Evolutionary conservation across 2,797 vertebrate species (phyloP), one percentile per base, ranked within the genome.

Genomic region (Molossus alvarezi): DNA sequence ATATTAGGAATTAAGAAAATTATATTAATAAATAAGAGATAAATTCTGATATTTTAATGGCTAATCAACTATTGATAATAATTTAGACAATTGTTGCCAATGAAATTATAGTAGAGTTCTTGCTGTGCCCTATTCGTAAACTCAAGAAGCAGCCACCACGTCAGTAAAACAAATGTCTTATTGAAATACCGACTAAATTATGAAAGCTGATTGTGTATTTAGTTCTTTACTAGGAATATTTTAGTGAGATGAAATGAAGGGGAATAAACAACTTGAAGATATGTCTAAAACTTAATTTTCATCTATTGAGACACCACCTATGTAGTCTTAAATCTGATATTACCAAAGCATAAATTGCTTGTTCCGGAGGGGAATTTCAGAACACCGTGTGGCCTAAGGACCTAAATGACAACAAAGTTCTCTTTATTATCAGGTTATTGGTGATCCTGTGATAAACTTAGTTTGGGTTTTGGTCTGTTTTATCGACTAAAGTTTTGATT

Each of bases 1-100:
- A 97, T 95, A 97, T 91, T 97, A 67, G 64, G 17, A 17, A 45
- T 86, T 67, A 90, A 73, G 29, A 89, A 88, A 79, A 71, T 27
- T 53, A 13, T 75, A 83, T 51, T 89, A 9, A 33, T 91, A 90
- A 91, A 33, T 89, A 79, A 65, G n/a, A 79, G 17, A 84, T 71
- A 48, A 71, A 82, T 77, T 94, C 58, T 67, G 23, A 83, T 90
- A 86, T 87, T 58, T 64, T 85, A 79, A 37, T 55, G 6, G 14
- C 55, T 90, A 91, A 45, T 88, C 64, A 51, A 62, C 55, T 64
- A 33, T 81, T 88, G 58, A n/a, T 87, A 79, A 80, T 75, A 76
- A 62, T 91, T 84, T 88, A 73, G 41, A 81, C 2, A 82, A 81
- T 37, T 60, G 5, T 71, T 88, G 5, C n/a, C 77, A 95, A 94